A percentile compares a stretch with the other conserved stretches of the same genome.
Conservation (phyloP, 2,113 vertebrate species). For the Bos taurus region ARS-UCD2.0 NC_037328.1:107952001-107952500, state of each 20-base stretch:
- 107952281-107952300: constrained; percentile 53
- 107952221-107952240: constrained; percentile 8
- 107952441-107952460: constrained; percentile 71
- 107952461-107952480: constrained; percentile 51
- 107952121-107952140: neutral
- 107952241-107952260: neutral
- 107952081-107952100: neutral
- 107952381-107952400: constrained; percentile 47
- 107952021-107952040: neutral
- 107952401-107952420: constrained; percentile 60
- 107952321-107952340: constrained; percentile 7
- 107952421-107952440: constrained; percentile 65
- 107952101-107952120: constrained; percentile 14
- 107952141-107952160: neutral
- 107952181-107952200: neutral
- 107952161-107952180: neutral
- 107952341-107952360: constrained; percentile 48
- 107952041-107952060: neutral
- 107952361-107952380: constrained; percentile 40
- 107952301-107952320: constrained; percentile 45
- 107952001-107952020: neutral
- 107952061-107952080: neutral
- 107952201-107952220: neutral
- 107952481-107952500: constrained; percentile 44
- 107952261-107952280: constrained; percentile 50